These are phyloP conservation scores for Baccha elongata DNA, from an alignment of 2,888 invertebrate species.

Conservation along the genomic window DNA sequence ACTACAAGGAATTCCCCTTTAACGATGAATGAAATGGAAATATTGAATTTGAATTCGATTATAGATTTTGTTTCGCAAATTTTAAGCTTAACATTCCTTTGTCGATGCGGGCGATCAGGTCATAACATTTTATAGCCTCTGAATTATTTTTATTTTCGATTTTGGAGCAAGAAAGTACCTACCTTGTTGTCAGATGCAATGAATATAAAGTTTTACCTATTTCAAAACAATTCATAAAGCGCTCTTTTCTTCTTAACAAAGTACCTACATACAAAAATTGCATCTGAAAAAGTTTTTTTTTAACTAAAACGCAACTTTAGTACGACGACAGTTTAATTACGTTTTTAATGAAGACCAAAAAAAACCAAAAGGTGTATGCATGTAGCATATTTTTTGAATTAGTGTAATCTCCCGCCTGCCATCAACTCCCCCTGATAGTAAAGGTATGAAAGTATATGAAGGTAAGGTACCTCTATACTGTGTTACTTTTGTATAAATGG, in stretches of 20 bases:
- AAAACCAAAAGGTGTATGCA: not conserved
- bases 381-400: slow-evolving; percentile 12
- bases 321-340: slow-evolving; percentile 55
- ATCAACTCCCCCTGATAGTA: too few relatives aligned
- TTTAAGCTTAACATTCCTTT: slow-evolving; percentile 44
- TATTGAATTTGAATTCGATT: slow-evolving; percentile 72
- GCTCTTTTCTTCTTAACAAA: too few relatives aligned
- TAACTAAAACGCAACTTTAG: slow-evolving; percentile 36
- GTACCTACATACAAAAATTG: too few relatives aligned
- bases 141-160: slow-evolving; percentile 35
- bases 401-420: not conserved
- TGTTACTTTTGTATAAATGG: too few relatives aligned
- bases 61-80: slow-evolving; percentile 60
- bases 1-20: slow-evolving; percentile 59
- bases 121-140: slow-evolving; percentile 14
- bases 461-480: too few relatives aligned
- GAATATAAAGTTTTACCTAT: not conserved
- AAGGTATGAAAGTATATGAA: too few relatives aligned
- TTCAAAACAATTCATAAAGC: slow-evolving; percentile 5
- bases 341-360: slow-evolving; percentile 42
- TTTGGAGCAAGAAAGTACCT: slow-evolving; percentile 7
- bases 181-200: slow-evolving; percentile 19
- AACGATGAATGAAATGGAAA: slow-evolving; percentile 57
- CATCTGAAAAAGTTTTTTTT: slow-evolving; percentile 2
- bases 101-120: not conserved